Conservation (phyloP, 2,888 invertebrate genomes). For the Abscondita cerata region DNA sequence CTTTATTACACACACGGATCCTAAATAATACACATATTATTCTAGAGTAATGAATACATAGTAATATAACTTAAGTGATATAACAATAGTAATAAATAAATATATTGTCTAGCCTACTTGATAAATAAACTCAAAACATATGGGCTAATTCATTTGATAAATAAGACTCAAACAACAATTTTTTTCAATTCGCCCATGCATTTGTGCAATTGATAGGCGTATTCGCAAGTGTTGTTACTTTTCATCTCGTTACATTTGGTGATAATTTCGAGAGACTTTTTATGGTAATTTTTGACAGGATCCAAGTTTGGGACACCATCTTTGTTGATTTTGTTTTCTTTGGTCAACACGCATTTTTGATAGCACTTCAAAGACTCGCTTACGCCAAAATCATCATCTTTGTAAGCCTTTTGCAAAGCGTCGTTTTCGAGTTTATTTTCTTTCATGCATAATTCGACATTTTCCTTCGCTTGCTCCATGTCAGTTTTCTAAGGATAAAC, state of each 20-base stretch:
- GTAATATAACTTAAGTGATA: no score
- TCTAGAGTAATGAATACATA: no score
- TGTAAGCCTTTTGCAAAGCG: neutral
- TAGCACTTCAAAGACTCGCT: neutral
- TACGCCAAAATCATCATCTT: neutral
- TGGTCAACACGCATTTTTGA: neutral
- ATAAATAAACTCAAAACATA: no score
- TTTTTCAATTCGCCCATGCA: neutral
- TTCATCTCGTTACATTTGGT: neutral
- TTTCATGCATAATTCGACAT: neutral
- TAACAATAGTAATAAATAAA: no score
- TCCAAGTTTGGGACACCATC: neutral
- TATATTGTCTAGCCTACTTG: no score
- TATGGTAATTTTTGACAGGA: neutral
- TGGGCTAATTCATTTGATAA: no score
- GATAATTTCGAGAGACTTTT: neutral
- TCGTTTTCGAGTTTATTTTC: neutral
- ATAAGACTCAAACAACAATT: neutral
- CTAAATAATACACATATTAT: no score
- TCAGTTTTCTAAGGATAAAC: no score
- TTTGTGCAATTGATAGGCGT: neutral
- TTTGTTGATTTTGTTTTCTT: neutral
- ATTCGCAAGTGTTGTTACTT: neutral
- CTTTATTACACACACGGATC: no score
- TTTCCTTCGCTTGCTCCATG: no score